These are phyloP conservation scores for Edolisoma coerulescens DNA, from an alignment of 2,113 vertebrate genomes.

Conservation along the genomic window DNA sequence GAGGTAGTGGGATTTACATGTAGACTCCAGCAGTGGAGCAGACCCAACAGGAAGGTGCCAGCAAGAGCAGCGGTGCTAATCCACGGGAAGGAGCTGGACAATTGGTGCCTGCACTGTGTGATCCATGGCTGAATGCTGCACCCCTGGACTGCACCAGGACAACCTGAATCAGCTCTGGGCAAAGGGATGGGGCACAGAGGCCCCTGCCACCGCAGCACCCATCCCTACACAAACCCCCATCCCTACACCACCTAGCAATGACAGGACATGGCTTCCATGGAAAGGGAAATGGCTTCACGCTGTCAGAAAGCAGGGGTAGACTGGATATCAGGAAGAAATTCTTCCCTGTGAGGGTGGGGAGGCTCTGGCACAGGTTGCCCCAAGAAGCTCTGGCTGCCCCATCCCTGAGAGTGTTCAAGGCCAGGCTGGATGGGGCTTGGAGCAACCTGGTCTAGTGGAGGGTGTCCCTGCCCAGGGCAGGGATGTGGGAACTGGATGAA, in stretches of 20 bases:
- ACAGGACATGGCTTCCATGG: too few species aligned
- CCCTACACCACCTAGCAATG: too few species aligned
- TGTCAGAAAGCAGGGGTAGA: background rate
- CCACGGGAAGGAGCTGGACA: background rate
- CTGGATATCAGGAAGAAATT: background rate
- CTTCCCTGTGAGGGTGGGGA: accelerated
- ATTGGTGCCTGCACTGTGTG: background rate
- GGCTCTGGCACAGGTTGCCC: background rate
- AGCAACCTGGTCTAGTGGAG: accelerated
- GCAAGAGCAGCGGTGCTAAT: background rate
- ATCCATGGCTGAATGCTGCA: background rate
- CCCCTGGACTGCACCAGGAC: background rate
- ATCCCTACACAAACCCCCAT: background rate
- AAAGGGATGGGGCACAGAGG: background rate
- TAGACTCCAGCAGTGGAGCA: background rate
- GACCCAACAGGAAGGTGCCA: background rate
- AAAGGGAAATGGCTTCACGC: background rate
- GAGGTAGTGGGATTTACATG: background rate
- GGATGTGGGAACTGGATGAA: background rate
- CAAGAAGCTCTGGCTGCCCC: background rate
- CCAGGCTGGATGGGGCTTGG: accelerated
- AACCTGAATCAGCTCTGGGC: background rate
- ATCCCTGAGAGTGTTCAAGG: background rate
- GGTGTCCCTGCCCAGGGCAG: background rate
- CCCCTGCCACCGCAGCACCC: accelerated